Percentiles rank a stretch among this genome's conserved stretches.
phyloP scores from a whole-genome alignment of 2,797 vertebrate genomes.

The Cyclopterus lumpus region DNA sequence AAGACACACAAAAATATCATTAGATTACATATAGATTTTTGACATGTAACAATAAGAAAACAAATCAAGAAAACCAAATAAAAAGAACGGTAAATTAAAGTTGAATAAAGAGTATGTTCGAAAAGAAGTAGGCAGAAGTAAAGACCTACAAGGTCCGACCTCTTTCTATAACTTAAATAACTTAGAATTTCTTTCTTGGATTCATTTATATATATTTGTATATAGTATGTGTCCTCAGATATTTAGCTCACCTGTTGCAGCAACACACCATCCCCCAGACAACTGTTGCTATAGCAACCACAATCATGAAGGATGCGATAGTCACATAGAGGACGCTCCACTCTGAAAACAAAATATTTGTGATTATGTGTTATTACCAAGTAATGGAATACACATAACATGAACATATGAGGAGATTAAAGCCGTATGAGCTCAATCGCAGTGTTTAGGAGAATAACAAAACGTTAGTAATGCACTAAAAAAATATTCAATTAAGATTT shows the following conservation, averaged over 20 bases:
- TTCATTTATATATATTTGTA: too few species aligned
- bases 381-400: neutral
- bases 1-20: neutral
- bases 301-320: conserved; percentile 93
- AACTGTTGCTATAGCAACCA: conserved; percentile 90
- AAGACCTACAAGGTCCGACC: neutral
- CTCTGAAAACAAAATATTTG: conserved; percentile 82
- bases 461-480: neutral
- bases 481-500: neutral
- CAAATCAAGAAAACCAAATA: neutral
- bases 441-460: neutral
- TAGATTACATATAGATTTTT: neutral
- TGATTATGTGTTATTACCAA: neutral
- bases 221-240: neutral
- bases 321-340: conserved; percentile 99
- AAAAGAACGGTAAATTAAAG: neutral
- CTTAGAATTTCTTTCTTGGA: too few species aligned
- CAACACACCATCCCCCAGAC: conserved; percentile 94
- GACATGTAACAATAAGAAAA: neutral
- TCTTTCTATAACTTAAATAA: neutral
- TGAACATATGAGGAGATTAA: neutral
- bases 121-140: neutral
- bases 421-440: neutral
- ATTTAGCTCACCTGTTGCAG: conserved; percentile 88
- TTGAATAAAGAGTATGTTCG: neutral